Conservation (phyloP, 2,888 invertebrate genomes). For the Stegophylla sp. region DNA sequence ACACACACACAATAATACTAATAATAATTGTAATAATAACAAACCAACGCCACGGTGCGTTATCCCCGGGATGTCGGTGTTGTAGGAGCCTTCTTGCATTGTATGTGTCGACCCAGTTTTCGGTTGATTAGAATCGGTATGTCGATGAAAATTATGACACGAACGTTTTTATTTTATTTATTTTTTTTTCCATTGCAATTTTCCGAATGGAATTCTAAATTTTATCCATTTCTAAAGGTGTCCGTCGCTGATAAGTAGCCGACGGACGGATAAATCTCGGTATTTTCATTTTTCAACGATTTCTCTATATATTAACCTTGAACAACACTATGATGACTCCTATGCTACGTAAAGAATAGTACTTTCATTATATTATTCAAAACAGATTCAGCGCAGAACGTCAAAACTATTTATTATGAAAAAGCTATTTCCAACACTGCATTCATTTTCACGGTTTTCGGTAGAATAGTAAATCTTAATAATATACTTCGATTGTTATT, state of each 20-base stretch:
- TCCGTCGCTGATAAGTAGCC: background rate
- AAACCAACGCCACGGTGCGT: constrained; percentile 52
- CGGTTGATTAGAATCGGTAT: constrained; percentile 59
- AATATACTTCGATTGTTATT: background rate
- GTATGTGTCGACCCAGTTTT: constrained; percentile 48
- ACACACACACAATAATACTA: constrained; percentile 44
- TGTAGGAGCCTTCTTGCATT: background rate
- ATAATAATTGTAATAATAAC: constrained; percentile 52
- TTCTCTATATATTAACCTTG: constrained; percentile 50
- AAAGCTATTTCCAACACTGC: background rate
- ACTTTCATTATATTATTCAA: constrained; percentile 21
- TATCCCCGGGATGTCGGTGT: constrained; percentile 53
- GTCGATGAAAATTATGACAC: constrained; percentile 45
- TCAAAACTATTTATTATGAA: background rate
- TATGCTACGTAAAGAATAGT: background rate
- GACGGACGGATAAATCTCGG: constrained; percentile 1
- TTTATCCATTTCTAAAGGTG: constrained; percentile 24
- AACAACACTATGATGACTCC: background rate
- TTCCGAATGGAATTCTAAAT: constrained; percentile 41
- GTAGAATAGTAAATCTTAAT: background rate
- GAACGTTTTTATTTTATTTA: constrained; percentile 4
- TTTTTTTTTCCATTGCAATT: constrained; percentile 31
- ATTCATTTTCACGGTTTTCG: constrained; percentile 1
- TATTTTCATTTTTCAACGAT: constrained; percentile 49
- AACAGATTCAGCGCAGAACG: constrained; percentile 13